Conservation (phyloP, 2,113 vertebrate genomes). For the Pseudois nayaur region DNA sequence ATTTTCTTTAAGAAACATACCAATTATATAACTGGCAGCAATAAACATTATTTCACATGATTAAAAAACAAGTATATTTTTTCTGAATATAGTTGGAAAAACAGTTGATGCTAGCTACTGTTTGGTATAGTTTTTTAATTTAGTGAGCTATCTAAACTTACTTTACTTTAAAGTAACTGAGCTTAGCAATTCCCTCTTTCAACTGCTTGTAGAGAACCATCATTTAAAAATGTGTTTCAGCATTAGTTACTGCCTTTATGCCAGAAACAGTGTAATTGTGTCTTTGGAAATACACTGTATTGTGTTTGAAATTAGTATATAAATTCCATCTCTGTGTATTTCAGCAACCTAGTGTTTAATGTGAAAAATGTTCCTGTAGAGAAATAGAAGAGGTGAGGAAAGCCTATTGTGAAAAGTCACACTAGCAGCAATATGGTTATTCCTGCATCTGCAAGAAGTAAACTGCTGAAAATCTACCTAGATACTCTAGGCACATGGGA, state of each 20-base stretch:
- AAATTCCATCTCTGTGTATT: neutral
- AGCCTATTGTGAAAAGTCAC: neutral
- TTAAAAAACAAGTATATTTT: neutral
- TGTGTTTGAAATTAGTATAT: neutral
- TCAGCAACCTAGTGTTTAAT: neutral
- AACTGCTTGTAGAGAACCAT: neutral
- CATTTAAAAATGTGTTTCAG: constrained; percentile 2
- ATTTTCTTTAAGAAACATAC: neutral
- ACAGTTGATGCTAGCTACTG: neutral
- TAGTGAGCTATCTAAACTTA: neutral
- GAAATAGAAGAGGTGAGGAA: neutral
- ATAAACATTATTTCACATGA: neutral
- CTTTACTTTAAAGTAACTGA: neutral
- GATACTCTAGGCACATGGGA: neutral
- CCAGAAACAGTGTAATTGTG: neutral
- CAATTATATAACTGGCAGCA: neutral
- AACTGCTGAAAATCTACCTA: neutral
- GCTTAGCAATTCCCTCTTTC: neutral
- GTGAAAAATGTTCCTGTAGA: neutral
- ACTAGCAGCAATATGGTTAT: neutral
- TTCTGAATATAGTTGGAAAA: constrained; percentile 18
- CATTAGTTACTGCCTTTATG: constrained; percentile 25
- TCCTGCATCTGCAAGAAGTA: neutral
- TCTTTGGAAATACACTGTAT: neutral
- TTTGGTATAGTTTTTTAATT: neutral